Base-by-base conservation (phyloP, 2,888 invertebrate genomes). In the Ischnus inquisitorius region DNA sequence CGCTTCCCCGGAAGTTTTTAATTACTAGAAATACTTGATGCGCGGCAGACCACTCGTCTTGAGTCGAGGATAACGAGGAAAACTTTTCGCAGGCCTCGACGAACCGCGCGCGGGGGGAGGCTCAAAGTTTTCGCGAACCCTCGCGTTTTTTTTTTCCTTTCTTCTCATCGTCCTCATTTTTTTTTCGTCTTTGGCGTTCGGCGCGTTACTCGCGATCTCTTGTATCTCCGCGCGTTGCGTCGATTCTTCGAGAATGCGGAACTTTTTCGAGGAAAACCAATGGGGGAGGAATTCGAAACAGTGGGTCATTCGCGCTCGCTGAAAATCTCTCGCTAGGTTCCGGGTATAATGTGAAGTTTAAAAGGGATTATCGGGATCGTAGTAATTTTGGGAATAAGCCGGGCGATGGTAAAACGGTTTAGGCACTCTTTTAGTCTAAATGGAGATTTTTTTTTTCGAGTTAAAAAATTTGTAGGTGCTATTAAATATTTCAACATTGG, bases 1-100 rank as follows among this genome's bases (percentile, higher is more conserved):
- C 75, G 86, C 84, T 77, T 83, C 65, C 62, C 80, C 72, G 78
- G 83, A 86, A 86, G 86, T 85, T 86, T 86, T 86, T 86, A 86
- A 86, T 86, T 86, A 86, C 86, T 83, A 85, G 83, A 86, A 86
- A 86, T 86, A 85, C 86, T 86, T 85, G 84, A 86, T 86, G 86
- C 84, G 76, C 83, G 76, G 84, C 83, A 81, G 84, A 81, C 84
- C 84, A 83, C 84, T 85, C 86, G 80, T 86, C 80, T 82, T 86
- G 83, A 86, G 83, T 83, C 86, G 80, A 80, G 82, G 80, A 84
- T 86, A 86, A 86, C 86, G 83, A 85, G 84, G 84, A 84, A 82
- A 86, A 86, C 80, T 86, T 86, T 86, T 80, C 82, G 69, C 82
- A 78, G 80, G 78, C 82, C 69, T 22, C 68, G 62, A 43, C 6